Percentiles rank a stretch among this genome's conserved stretches.
These are phyloP conservation scores for Helicoverpa zea DNA, from an alignment of 1,140 invertebrate genomes.

Conservation along the genomic window DNA sequence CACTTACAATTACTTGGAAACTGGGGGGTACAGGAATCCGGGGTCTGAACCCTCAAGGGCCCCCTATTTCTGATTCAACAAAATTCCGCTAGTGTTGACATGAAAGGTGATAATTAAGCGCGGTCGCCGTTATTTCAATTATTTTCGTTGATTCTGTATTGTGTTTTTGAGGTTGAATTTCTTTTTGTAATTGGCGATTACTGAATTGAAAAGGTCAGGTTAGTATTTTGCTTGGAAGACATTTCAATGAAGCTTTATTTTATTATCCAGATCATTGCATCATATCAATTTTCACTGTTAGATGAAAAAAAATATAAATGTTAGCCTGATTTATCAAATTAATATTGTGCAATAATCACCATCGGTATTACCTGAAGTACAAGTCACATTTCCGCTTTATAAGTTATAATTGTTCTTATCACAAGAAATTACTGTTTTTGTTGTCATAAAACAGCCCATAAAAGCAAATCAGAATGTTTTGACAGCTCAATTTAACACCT, in stretches of 20 bases:
- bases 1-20: constrained; percentile 26
- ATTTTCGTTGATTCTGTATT: constrained; percentile 12
- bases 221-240: too few species aligned
- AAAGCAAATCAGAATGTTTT: constrained; percentile 10
- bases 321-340: too few species aligned
- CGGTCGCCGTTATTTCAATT: constrained; percentile 4
- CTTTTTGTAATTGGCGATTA: too few species aligned
- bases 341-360: too few species aligned
- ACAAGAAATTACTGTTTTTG: background rate
- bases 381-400: too few species aligned
- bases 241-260: too few species aligned
- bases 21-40: background rate
- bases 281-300: too few species aligned
- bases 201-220: too few species aligned
- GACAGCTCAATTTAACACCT: constrained; percentile 26
- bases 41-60: background rate
- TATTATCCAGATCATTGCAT: too few species aligned
- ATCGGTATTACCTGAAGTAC: too few species aligned
- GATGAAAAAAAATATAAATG: too few species aligned
- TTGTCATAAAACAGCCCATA: background rate
- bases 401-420: too few species aligned
- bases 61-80: background rate
- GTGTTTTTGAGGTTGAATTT: background rate
- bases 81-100: background rate
- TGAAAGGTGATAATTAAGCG: constrained; percentile 13